Evolutionary conservation across 92 coral and sea anemone genomes (phyloP), one percentile per base, ranked within the genome.

Genomic region (Nematostella vectensis): DNA sequence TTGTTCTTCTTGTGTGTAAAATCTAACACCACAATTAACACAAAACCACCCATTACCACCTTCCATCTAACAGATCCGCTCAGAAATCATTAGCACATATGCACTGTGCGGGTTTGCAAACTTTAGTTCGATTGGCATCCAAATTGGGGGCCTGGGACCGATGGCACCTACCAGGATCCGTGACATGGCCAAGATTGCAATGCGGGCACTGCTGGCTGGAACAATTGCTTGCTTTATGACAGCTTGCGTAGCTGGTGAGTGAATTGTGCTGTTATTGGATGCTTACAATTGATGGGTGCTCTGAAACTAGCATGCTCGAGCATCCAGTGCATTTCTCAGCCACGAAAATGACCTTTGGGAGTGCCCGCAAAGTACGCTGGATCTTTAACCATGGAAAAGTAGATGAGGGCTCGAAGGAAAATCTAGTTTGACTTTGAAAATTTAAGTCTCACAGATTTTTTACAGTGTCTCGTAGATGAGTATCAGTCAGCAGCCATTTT

Each of bases 41-140:
- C 40, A 33, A 6, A 15, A 6, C 6, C 15, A 6, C 40, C 15
- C 40, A 6, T 33, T 15, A 33, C 40, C 6, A 6, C 6, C 40
- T 15, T 6, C 40, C 51, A 4, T 45, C 51, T 23, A 8, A n/a
- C 94, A 86, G 98, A 70, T 62, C 55, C 98, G 86, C 28, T 91
- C 95, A 3, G 89, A 81, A 75, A 79, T 85, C 17, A 76, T 85
- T 25, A 66, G 81, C 25, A 91, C 98, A 24, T 91, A 91, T 37
- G 98, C 95, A 1, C 56, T 89, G 61, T 89, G 98, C 55, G 98
- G 98, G 29, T 91, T 91, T 59, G 69, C 96, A 58, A 91, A 91
- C 85, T 77, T 91, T 53, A 33, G 76, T 63, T 83, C 96, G 15
- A 72, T 91, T 31, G 98, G 95, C 50, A 80, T 91, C 57, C 98